Percentiles rank a stretch among this genome's conserved stretches.
Evolutionary conservation across 2,888 invertebrate species (phyloP).

Genomic region (Mimumesa dahlbomi): DNA sequence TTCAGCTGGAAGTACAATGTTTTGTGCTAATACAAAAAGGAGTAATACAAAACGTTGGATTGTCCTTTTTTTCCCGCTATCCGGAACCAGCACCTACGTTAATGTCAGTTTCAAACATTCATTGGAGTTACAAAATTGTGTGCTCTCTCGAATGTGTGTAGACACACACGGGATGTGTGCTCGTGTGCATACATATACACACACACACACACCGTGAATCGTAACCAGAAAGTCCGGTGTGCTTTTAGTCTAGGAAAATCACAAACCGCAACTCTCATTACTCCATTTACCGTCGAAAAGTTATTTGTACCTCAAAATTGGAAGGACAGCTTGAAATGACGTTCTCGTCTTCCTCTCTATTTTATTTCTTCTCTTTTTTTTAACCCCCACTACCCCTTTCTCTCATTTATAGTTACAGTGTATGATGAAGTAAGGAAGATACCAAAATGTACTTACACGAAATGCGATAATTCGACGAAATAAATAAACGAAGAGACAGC

Average conservation of each 20-base stretch:
- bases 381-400: too few relatives aligned
- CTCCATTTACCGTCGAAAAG: slow-evolving; percentile 34
- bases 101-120: slow-evolving; percentile 43
- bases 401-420: too few relatives aligned
- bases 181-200: not conserved
- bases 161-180: not conserved
- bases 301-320: slow-evolving; percentile 45
- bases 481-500: too few relatives aligned
- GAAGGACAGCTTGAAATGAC: slow-evolving; percentile 15
- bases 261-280: slow-evolving; percentile 33
- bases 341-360: too few relatives aligned
- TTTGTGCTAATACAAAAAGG: slow-evolving; percentile 6
- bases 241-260: slow-evolving; percentile 38
- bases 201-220: not conserved
- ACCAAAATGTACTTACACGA: too few relatives aligned
- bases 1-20: not conserved
- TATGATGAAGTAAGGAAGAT: too few relatives aligned
- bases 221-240: slow-evolving; percentile 15
- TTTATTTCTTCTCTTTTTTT: not conserved
- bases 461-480: too few relatives aligned
- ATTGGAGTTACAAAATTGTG: slow-evolving; percentile 18
- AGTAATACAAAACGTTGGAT: not conserved
- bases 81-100: slow-evolving; percentile 10
- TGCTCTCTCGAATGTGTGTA: not conserved
- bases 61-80: slow-evolving; percentile 14